Base-by-base conservation (phyloP, 2,113 vertebrate species). In the Heterocephalus glaber region DNA sequence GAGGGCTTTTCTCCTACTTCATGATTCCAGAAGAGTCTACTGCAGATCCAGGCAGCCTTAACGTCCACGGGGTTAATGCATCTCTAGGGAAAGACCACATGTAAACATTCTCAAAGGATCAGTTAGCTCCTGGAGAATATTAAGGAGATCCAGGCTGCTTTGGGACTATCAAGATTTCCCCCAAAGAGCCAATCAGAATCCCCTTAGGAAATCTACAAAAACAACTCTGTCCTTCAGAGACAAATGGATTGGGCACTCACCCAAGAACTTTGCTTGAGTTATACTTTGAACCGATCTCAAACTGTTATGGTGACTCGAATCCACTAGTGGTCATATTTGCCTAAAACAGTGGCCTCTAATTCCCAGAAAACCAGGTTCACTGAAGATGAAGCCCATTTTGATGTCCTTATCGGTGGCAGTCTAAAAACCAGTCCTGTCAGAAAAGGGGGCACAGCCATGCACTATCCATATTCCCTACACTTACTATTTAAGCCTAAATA, bases 151-250 rank as follows among this genome's bases (percentile, higher is more conserved):
- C 47, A 77, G 70, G 84, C 35, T 79, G 33, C 90, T 93, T 60
- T 93, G 96, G 65, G 95, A 80, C 24, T 74, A 93, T 38, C 85
- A 92, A 52, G 19, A 41, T 47, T 72, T 74, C 93, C 94, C 83
- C 97, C 80, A 95, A 20, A 95, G 96, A 81, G 33, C 92, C 87
- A 97, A 97, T 97, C 88, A 97, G 76, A 90, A 96, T 54, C 60
- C 96, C 88, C 92, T 95, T 44, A 93, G 93, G 95, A 92, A 90
- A 44, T 92, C 66, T 72, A 66, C 54, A 61, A 54, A 94, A 68
- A 84, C 58, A 93, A 58, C 87, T 58, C 33, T 85, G 47, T 56
- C 66, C 81, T 91, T 88, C n/a, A 65, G 96, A 95, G 90, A 92
- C 60, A 49, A 47, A 74, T 19, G 30, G 66, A 79, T 56, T n/a